phyloP scores from a whole-genome alignment of 1,140 invertebrate genomes.

The Nebria ingens region DNA sequence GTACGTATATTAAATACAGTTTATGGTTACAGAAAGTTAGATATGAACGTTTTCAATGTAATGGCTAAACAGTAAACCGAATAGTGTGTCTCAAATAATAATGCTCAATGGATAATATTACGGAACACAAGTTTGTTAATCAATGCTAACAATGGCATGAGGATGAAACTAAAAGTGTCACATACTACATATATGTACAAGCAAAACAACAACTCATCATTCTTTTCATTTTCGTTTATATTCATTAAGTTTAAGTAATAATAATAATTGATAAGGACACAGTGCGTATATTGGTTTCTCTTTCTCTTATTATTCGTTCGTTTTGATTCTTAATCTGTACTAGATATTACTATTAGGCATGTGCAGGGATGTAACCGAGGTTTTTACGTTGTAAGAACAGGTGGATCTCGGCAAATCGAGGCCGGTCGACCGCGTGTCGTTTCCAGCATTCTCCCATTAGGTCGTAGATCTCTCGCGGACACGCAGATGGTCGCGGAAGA shows the following conservation, averaged over 20 bases:
- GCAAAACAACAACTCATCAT: neutral
- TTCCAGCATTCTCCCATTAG: slow-evolving; percentile 93
- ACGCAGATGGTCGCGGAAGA: slow-evolving; percentile 68
- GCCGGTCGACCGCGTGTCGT: slow-evolving; percentile 69
- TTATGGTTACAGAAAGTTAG: neutral
- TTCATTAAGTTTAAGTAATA: neutral
- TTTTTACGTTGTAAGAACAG: slow-evolving; percentile 85
- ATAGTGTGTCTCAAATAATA: neutral
- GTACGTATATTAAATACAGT: neutral
- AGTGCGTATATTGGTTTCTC: neutral
- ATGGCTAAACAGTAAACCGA: neutral
- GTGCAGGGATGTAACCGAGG: slow-evolving; percentile 60
- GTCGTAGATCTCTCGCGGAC: slow-evolving; percentile 84
- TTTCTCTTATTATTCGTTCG: neutral
- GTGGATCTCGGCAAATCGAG: slow-evolving; percentile 83
- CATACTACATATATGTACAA: slow-evolving; percentile 1
- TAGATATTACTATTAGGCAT: neutral
- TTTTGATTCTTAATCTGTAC: too few species aligned
- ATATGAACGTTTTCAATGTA: too few species aligned
- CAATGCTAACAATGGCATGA: too few species aligned
- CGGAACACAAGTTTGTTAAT: too few species aligned
- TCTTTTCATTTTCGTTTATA: neutral
- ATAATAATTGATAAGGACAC: neutral
- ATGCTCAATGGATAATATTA: neutral
- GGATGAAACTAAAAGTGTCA: neutral